Evolutionary conservation across 1,140 invertebrate genomes (phyloP).

Genomic region (Saccostrea echinata): DNA sequence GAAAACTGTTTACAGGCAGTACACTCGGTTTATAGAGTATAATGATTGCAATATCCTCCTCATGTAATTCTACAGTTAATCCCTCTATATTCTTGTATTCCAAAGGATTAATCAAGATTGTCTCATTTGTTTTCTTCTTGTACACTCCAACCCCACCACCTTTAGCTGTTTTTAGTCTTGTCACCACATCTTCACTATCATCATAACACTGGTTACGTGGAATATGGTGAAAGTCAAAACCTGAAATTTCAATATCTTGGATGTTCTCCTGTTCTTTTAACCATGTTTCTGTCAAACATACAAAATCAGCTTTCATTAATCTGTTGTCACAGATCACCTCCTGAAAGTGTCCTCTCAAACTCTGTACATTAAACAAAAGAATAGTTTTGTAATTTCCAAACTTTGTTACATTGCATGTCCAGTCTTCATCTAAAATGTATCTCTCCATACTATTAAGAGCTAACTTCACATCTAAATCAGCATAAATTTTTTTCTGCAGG

Average conservation of each 20-base stretch:
- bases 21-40: background rate
- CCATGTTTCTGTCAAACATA: conserved; percentile 40
- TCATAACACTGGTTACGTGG: background rate
- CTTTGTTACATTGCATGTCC: background rate
- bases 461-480: conserved; percentile 22
- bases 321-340: background rate
- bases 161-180: background rate
- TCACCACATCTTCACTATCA: background rate
- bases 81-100: too few species aligned
- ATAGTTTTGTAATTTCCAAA: conserved; percentile 2
- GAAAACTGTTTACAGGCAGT: background rate
- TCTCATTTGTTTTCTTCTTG: background rate
- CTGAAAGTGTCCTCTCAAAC: conserved; percentile 4
- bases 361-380: conserved; percentile 35
- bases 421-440: conserved; percentile 12
- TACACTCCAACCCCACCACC: too few species aligned
- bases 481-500: conserved; percentile 32
- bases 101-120: conserved; percentile 16
- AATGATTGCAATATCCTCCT: conserved; percentile 11
- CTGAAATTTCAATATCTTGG: conserved; percentile 9
- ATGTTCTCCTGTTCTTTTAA: background rate
- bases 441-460: conserved; percentile 1
- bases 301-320: conserved; percentile 1
- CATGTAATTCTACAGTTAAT: too few species aligned
- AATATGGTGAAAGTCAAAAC: conserved; percentile 16